Evolutionary conservation across 2,888 invertebrate genomes (phyloP), one percentile per base, ranked within the genome.

Genomic region (Trissoscelio sp.): DNA sequence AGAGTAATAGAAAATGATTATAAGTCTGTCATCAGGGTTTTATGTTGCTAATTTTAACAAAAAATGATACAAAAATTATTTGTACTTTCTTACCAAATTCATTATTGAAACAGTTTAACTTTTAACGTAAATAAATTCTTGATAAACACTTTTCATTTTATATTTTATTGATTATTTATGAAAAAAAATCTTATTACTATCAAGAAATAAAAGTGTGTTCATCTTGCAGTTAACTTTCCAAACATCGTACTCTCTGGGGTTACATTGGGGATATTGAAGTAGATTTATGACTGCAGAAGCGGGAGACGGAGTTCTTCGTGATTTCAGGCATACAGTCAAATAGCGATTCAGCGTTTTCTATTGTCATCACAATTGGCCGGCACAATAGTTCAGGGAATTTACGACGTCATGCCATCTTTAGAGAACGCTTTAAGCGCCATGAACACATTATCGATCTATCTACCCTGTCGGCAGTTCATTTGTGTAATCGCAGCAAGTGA

Each of bases 281-380:
- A 83, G 82, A 85, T 86, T 86, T 85, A 85, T 81, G 82, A 80
- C 78, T 31, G 37, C 28, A 62, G 62, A 70, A 78, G 60, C 62
- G 42, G 62, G 73, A 78, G 67, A 53, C 83, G 75, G 57, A 74
- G 73, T 82, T 84, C 80, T 85, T 83, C 82, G 85, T 85, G 83
- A 85, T 86, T 86, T 83, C 72, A 79, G 78, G 81, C 73, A 42
- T 66, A 75, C 79, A 83, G 79, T 73, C 81, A 84, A 84, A 84
- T 77, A 83, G 81, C 87, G 87, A 87, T 86, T 87, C 87, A 87
- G 87, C 87, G 83, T 78, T 88, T 86, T 87, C 84, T 83, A 84
- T 87, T 87, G 87, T 87, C 84, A 70, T 81, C 79, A 72, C 83
- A 86, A 84, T 84, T 81, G 85, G 83, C 75, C 72, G 53, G 62